Base-by-base conservation (phyloP, 2,888 invertebrate genomes). In the Acrocera orbiculus region DNA sequence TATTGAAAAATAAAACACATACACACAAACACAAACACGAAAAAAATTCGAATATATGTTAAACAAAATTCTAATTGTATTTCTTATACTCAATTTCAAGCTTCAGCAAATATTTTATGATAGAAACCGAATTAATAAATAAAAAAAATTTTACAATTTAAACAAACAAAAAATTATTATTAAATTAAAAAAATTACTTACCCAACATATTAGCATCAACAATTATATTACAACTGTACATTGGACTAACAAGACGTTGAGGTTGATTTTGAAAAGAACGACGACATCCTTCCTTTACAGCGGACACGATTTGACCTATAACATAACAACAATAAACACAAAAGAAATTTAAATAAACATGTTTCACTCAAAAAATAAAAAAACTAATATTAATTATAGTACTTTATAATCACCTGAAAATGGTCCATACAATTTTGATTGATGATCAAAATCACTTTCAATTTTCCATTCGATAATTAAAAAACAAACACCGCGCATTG, bases 401-500 rank as follows among this genome's bases (percentile, higher is more conserved):
- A 46, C 5, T 8, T 7, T 8, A 4, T n/a, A 4, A 11, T 23
- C n/a, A 70, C 70, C 70, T 46, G 70, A 69, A 37, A 70, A 61
- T 2, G 70, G 69, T 17, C 59, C 56, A 46, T 41, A 51, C 0
- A 48, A 46, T 30, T 51, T 51, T 1, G 54, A 49, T 42, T 52
- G 53, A 9, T 56, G 40, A 39, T 55, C 64, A 35, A 57, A 60
- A 9, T 47, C 49, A 30, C 54, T 51, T 24, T 66, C 64, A 24
- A 78, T 53, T 1, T 63, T 65, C 82, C 90, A 95, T 44, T 83
- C 78, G 47, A 86, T 81, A 2, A 96, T 69, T 34, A 83, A 65
- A 61, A 95, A 92, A 13, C 80, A 85, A 2, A 95, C 89, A 2
- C 95, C 95, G 64, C 80, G 81, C 77, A 98, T 77, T 3, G 93